Base-by-base conservation (phyloP, 1,140 invertebrate species). In the Penaeus japonicus region DNA sequence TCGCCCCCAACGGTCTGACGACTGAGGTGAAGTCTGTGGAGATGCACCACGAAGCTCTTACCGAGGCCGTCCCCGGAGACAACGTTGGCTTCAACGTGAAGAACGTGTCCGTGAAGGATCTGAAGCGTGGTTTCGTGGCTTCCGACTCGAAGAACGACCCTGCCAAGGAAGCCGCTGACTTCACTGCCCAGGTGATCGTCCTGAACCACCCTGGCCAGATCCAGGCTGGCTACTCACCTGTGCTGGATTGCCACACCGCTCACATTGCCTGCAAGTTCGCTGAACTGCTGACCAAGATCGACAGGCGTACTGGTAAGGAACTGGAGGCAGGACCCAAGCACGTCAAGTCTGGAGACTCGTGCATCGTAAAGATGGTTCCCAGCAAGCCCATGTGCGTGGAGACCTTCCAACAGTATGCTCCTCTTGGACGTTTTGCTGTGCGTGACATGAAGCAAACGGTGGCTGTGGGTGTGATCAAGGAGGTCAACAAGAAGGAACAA, bases 21-120 rank as follows among this genome's bases (percentile, higher is more conserved):
- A 99, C 98, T 95, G 99, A 99, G 95, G 98, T 99, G 17, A 99
- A 99, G 93, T 99, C 98, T 27, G 98, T 99, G 35, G 98, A 99
- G 94, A 99, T 99, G 98, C 98, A 99, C 93, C 98, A 99, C 94
- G 98, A 99, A 94, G 96, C 98, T 82, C 94, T 99, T 55, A 93
- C 95, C 78, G 98, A 99, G 92, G 98, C 98, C 91, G 94, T 97
- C 89, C 98, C 98, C 81, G 98, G 98, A 90, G 98, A 99, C 94
- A 99, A 99, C 92, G 98, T 99, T 91, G 98, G 98, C 92, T 99
- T 99, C 94, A 99, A 99, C 94, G 97, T 99, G 5, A 99, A 99
- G 95, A 99, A 99, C 95, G 97, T 99, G 10, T 98, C 98, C 10
- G 97, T 99, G 55, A 99, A 99, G 94, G 98, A 99, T 93, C 94